phyloP scores from a whole-genome alignment of 2,113 vertebrate species.

The Euleptes europaea region DNA sequence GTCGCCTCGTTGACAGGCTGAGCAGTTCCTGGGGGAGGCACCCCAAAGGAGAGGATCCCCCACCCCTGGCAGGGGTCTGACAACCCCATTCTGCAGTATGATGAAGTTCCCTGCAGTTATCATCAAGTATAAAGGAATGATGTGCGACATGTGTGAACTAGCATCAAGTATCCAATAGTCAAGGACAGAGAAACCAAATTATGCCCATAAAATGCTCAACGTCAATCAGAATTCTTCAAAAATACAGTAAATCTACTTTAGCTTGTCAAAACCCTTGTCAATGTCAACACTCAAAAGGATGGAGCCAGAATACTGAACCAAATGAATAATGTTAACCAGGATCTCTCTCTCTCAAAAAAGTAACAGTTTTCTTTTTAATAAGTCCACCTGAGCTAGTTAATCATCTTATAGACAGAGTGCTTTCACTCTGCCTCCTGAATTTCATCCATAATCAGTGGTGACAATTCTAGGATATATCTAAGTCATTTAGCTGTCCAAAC shows the following conservation, averaged over 20 bases:
- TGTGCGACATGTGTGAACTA: background rate
- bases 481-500: constrained; percentile 42
- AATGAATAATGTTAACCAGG: constrained; percentile 52
- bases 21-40: no score
- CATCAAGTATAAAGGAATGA: background rate
- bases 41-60: no score
- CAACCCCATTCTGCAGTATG: no score
- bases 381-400: constrained; percentile 32
- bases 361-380: constrained; percentile 61
- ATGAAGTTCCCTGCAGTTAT: background rate
- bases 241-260: constrained; percentile 26
- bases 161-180: no score
- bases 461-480: constrained; percentile 58
- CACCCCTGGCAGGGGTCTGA: no score
- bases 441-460: constrained; percentile 47
- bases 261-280: constrained; percentile 43
- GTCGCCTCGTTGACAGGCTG: no score
- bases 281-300: background rate
- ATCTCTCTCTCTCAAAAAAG: constrained; percentile 41
- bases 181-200: no score
- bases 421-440: constrained; percentile 51
- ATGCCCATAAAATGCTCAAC: no score
- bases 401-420: constrained; percentile 19
- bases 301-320: constrained; percentile 47
- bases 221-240: background rate